These are phyloP conservation scores for Geophilus truncorum DNA, from an alignment of 2,888 invertebrate species.

Conservation along the genomic window DNA sequence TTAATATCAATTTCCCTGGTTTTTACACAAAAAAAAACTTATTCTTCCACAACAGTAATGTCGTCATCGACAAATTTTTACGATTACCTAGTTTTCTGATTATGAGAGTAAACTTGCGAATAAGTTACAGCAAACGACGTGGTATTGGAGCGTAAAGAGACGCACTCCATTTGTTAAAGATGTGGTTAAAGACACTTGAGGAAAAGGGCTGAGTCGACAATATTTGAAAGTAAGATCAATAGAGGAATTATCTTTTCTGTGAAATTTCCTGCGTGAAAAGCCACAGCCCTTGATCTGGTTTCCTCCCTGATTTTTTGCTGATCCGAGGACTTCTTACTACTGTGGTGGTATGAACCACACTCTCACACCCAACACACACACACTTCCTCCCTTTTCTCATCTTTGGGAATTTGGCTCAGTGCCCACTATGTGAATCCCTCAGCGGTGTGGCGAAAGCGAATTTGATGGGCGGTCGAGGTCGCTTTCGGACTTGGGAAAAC, in stretches of 20 bases:
- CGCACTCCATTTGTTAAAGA: not conserved
- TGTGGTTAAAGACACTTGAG: not conserved
- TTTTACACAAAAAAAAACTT: too few relatives aligned
- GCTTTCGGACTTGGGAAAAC: not conserved
- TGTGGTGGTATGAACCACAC: not conserved
- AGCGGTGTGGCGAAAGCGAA: not conserved
- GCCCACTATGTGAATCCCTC: not conserved
- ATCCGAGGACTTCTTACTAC: not conserved
- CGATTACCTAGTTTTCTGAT: too few relatives aligned
- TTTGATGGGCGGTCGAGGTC: not conserved
- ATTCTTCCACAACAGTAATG: too few relatives aligned
- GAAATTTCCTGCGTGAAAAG: not conserved
- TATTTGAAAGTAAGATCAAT: not conserved
- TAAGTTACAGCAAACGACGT: too few relatives aligned
- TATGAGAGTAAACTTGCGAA: not conserved
- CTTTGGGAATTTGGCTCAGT: not conserved
- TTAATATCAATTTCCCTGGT: too few relatives aligned
- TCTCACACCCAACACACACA: too few relatives aligned
- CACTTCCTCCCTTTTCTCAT: not conserved
- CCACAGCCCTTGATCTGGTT: not conserved
- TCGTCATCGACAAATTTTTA: too few relatives aligned
- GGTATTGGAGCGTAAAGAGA: too few relatives aligned
- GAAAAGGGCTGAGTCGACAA: not conserved
- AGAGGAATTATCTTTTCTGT: not conserved
- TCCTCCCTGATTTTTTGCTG: not conserved